Conservation (phyloP, 2,797 vertebrate genomes). For the Bryconaethiops microstoma region DNA sequence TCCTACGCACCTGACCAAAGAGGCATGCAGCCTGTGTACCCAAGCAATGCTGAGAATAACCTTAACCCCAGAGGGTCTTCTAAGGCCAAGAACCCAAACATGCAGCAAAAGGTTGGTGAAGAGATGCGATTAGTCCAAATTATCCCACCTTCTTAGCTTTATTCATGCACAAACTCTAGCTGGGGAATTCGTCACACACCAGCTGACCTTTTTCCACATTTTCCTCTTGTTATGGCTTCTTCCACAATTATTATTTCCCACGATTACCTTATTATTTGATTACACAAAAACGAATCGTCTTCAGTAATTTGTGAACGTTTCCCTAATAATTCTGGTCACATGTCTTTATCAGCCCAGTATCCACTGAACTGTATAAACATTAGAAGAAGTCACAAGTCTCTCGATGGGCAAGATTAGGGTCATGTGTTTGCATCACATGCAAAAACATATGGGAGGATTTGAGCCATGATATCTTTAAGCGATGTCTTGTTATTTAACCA, state of each 20-base stretch:
- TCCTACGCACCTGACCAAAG: constrained; percentile 75
- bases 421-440: constrained; percentile 39
- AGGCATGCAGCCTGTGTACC: constrained; percentile 72
- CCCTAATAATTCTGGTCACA: constrained; percentile 13
- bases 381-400: constrained; percentile 35
- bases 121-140: background rate
- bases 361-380: constrained; percentile 40
- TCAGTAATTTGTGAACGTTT: constrained; percentile 46
- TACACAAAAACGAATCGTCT: constrained; percentile 54
- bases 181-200: constrained; percentile 49
- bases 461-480: background rate
- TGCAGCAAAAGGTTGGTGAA: constrained; percentile 75
- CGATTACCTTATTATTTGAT: background rate
- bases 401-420: constrained; percentile 26
- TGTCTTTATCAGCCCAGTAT: constrained; percentile 19
- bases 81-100: constrained; percentile 73
- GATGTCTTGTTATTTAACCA: constrained; percentile 12
- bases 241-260: background rate
- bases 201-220: constrained; percentile 58
- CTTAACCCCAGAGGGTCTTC: constrained; percentile 64
- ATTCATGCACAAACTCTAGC: constrained; percentile 40
- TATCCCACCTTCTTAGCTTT: constrained; percentile 13
- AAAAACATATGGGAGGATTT: constrained; percentile 23
- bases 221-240: constrained; percentile 60
- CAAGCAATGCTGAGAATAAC: constrained; percentile 68